Evolutionary conservation across 2,888 invertebrate species (phyloP).

Genomic region (Phania funesta): DNA sequence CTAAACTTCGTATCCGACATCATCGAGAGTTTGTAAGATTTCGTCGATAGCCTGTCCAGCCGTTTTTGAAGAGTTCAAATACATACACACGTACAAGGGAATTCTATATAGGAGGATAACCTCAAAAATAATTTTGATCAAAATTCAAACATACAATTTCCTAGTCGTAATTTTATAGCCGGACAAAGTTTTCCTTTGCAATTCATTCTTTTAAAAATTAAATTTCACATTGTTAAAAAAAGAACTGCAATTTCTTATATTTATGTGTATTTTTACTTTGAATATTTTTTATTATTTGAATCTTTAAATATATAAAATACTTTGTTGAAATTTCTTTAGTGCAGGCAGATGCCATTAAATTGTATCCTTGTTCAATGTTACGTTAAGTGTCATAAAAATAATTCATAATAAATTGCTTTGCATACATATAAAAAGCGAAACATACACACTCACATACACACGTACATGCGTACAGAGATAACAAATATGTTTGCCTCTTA

Average conservation of each 20-base stretch:
- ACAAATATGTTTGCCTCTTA: neutral
- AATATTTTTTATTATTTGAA: slow-evolving; percentile 18
- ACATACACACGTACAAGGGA: too few species aligned
- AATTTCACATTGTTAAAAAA: slow-evolving; percentile 2
- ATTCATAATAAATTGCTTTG: slow-evolving; percentile 80
- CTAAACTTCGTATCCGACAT: too few species aligned
- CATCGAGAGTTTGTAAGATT: too few species aligned
- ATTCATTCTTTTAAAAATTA: neutral
- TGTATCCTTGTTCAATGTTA: slow-evolving; percentile 73
- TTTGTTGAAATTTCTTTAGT: slow-evolving; percentile 35
- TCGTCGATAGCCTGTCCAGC: too few species aligned
- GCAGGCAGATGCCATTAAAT: slow-evolving; percentile 61
- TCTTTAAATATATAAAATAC: slow-evolving; percentile 34
- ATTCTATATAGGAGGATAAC: too few species aligned
- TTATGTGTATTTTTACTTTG: neutral
- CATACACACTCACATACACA: neutral
- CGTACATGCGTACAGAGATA: neutral
- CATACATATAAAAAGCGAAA: slow-evolving; percentile 68
- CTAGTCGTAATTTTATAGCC: too few species aligned
- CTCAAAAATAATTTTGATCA: too few species aligned
- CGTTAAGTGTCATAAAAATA: slow-evolving; percentile 80
- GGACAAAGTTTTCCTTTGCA: neutral
- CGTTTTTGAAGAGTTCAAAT: too few species aligned
- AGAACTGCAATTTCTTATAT: neutral
- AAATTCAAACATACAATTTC: too few species aligned